These are phyloP conservation scores for Periophthalmus magnuspinnatus DNA, from an alignment of 2,797 vertebrate species.

Conservation along the genomic window DNA sequence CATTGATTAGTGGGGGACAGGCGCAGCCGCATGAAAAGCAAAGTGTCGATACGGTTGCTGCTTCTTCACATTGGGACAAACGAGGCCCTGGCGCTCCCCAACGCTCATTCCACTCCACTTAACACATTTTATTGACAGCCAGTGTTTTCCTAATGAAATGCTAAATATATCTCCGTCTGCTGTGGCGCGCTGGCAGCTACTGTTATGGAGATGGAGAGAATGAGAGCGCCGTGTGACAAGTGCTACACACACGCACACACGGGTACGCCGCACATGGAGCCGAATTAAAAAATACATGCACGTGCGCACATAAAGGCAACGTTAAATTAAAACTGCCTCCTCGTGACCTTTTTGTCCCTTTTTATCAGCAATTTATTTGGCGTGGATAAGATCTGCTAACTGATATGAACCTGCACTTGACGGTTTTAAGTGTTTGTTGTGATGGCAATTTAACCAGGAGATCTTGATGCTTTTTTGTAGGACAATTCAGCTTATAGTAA, in stretches of 20 bases:
- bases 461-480: neutral
- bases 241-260: conserved; percentile 6
- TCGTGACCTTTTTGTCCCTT: conserved; percentile 65
- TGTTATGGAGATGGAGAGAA: conserved; percentile 76
- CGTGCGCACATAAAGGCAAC: conserved; percentile 16
- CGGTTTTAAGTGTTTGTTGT: conserved; percentile 57
- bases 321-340: conserved; percentile 57
- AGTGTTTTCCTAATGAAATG: conserved; percentile 81
- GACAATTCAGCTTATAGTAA: neutral
- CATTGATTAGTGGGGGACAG: conserved; percentile 73
- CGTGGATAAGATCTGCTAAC: conserved; percentile 45
- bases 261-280: neutral
- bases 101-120: conserved; percentile 78
- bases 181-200: conserved; percentile 65
- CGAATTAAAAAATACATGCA: conserved; percentile 16
- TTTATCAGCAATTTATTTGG: conserved; percentile 66
- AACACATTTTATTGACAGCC: conserved; percentile 81
- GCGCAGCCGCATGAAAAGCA: conserved; percentile 74
- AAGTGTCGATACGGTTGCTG: conserved; percentile 73
- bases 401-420: conserved; percentile 54
- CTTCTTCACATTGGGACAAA: conserved; percentile 79
- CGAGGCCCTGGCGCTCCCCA: conserved; percentile 73
- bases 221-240: conserved; percentile 68
- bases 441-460: conserved; percentile 58
- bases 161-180: conserved; percentile 78